Conservation (phyloP, 2,888 invertebrate species). For the Fragum sueziense region DNA sequence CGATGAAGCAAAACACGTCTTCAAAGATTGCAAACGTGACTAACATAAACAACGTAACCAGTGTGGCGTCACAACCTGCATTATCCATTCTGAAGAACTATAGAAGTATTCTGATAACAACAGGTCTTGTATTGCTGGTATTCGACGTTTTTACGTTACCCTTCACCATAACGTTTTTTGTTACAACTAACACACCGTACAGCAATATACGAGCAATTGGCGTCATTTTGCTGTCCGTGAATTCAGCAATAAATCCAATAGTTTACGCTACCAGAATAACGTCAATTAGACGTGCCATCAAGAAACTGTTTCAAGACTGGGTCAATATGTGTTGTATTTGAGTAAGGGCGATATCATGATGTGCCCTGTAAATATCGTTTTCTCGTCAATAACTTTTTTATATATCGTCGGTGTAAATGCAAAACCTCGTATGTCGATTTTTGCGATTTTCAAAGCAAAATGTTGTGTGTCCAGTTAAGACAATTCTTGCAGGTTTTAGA, state of each 20-base stretch:
- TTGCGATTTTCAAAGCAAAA: no score
- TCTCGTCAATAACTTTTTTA: no score
- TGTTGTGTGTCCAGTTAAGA: no score
- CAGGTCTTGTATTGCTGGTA: background rate
- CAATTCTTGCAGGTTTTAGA: no score
- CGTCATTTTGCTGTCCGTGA: background rate
- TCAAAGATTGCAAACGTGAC: background rate
- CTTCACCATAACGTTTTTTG: background rate
- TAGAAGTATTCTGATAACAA: background rate
- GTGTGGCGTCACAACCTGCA: background rate
- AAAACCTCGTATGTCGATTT: no score
- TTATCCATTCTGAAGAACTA: background rate
- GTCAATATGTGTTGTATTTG: background rate
- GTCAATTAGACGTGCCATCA: background rate
- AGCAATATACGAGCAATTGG: background rate
- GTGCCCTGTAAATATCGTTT: no score
- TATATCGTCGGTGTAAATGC: no score
- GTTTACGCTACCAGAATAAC: background rate
- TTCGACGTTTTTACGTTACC: background rate
- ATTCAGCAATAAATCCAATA: background rate
- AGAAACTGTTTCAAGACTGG: background rate
- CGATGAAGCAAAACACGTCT: background rate
- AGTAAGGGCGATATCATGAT: no score
- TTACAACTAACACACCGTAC: background rate
- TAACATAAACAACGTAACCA: background rate